These are phyloP conservation scores for Xestia c-nigrum DNA, from an alignment of 2,888 invertebrate genomes.

Conservation along the genomic window DNA sequence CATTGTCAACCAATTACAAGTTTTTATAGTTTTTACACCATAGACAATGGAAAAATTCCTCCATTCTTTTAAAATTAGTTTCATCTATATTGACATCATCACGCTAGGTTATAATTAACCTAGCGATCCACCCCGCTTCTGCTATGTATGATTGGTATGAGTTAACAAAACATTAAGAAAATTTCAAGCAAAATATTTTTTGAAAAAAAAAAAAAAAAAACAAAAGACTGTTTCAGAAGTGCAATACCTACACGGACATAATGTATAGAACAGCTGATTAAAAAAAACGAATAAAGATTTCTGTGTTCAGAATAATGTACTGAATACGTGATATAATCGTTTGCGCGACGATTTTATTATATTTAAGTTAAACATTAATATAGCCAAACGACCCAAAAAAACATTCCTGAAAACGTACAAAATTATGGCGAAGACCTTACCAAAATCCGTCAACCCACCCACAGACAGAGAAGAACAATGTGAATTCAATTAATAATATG, in stretches of 20 bases:
- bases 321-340: not conserved
- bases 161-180: not conserved
- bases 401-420: not conserved
- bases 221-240: no score
- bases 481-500: not conserved
- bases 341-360: not conserved
- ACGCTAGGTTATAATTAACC: slow-evolving; percentile 32
- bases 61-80: slow-evolving; percentile 24
- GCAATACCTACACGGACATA: not conserved
- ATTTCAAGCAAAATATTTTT: not conserved
- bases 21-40: slow-evolving; percentile 41
- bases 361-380: not conserved
- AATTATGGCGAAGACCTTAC: not conserved
- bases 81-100: slow-evolving; percentile 26
- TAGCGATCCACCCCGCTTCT: not conserved
- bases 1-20: slow-evolving; percentile 31
- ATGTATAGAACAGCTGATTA: not conserved
- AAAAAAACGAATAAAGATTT: no score
- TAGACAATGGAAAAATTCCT: slow-evolving; percentile 30
- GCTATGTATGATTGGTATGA: not conserved
- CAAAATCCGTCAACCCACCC: not conserved
- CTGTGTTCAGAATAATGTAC: not conserved
- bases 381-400: not conserved
- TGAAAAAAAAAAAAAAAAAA: no score
- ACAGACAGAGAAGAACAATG: not conserved